phyloP scores from a whole-genome alignment of 2,113 vertebrate species.

The Toxotes chatareus region DNA sequence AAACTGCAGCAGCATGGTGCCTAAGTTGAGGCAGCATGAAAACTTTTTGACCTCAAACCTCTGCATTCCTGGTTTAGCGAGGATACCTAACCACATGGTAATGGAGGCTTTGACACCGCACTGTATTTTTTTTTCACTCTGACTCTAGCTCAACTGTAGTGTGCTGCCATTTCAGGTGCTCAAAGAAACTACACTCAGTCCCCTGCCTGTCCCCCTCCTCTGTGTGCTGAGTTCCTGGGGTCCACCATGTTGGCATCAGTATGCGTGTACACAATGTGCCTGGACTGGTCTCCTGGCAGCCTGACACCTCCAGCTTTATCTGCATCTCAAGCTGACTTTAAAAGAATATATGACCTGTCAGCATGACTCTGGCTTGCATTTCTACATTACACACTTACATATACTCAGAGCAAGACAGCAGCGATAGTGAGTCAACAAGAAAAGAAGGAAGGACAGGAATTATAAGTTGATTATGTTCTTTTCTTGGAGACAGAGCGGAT shows the following conservation, averaged over 20 bases:
- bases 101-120: conserved; percentile 32
- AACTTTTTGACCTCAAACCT: conserved; percentile 71
- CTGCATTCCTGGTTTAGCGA: conserved; percentile 71
- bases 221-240: conserved; percentile 52
- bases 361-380: conserved; percentile 25
- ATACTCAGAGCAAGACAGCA: not conserved
- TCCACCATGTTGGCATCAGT: conserved; percentile 70
- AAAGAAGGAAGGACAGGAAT: conserved; percentile 14
- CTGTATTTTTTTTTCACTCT: conserved; percentile 45
- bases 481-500: conserved; percentile 3
- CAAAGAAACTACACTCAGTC: conserved; percentile 46
- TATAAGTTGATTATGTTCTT: conserved; percentile 27
- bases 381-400: conserved; percentile 27
- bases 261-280: conserved; percentile 67
- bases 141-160: conserved; percentile 16
- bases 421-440: conserved; percentile 15
- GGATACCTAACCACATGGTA: conserved; percentile 65
- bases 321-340: conserved; percentile 68
- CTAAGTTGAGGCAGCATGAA: conserved; percentile 67
- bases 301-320: conserved; percentile 65
- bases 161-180: conserved; percentile 66
- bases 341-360: conserved; percentile 68
- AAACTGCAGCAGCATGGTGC: conserved; percentile 69
- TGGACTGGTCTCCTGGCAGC: conserved; percentile 65
- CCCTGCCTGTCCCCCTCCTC: conserved; percentile 9